Percentiles rank a stretch among this genome's conserved stretches.
Evolutionary conservation across 2,797 vertebrate genomes (phyloP).

Genomic region (Silurus aristotelis): DNA sequence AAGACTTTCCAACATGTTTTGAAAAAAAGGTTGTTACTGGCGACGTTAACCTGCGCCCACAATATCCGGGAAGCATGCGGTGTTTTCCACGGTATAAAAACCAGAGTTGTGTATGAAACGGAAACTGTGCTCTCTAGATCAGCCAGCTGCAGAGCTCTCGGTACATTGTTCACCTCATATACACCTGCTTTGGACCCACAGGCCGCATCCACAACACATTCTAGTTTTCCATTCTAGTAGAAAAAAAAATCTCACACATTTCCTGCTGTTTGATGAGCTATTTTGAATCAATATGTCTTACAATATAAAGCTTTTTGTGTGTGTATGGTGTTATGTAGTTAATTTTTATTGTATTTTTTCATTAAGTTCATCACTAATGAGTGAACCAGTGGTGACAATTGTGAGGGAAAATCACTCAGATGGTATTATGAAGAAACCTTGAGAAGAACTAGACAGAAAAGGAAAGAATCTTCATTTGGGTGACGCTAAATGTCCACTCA

Average conservation of each 20-base stretch:
- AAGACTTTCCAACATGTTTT: not conserved
- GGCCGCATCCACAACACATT: constrained; percentile 61
- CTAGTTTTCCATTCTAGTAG: constrained; percentile 54
- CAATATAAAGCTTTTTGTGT: not conserved
- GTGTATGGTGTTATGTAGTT: too few relatives aligned
- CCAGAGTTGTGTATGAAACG: constrained; percentile 49
- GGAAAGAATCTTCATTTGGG: too few relatives aligned
- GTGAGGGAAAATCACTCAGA: too few relatives aligned
- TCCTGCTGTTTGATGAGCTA: not conserved
- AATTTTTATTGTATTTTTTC: too few relatives aligned
- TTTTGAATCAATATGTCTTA: not conserved
- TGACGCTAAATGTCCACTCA: too few relatives aligned
- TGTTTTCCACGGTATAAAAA: constrained; percentile 54
- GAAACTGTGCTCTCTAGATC: constrained; percentile 51
- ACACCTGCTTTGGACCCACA: constrained; percentile 35
- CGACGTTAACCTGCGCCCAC: constrained; percentile 25
- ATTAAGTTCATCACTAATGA: too few relatives aligned
- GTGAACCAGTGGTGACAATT: too few relatives aligned
- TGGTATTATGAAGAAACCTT: too few relatives aligned
- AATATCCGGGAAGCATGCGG: constrained; percentile 55
- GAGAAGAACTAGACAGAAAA: too few relatives aligned
- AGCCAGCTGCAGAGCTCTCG: constrained; percentile 49
- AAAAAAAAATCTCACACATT: constrained; percentile 42
- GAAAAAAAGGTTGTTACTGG: not conserved
- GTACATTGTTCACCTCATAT: not conserved